Evolutionary conservation across 1,140 invertebrate species (phyloP).

Genomic region (Brachionus plicatilis): DNA sequence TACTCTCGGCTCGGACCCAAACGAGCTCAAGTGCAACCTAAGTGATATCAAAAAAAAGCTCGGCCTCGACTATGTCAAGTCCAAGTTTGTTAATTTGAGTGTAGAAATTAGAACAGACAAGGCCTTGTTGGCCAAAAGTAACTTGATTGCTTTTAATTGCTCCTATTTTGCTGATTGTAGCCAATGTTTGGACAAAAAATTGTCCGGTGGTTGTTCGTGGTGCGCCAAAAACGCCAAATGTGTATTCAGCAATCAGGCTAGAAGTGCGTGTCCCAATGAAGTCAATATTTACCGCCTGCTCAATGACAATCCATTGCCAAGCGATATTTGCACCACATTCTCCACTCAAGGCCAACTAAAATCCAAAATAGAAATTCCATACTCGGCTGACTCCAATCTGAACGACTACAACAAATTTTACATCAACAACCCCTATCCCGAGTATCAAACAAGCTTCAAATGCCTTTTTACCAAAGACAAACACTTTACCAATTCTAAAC

Average conservation of each 20-base stretch:
- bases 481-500: neutral
- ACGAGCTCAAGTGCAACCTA: neutral
- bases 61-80: neutral
- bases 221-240: constrained; percentile 26
- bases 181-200: neutral
- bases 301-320: neutral
- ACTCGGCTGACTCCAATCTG: neutral
- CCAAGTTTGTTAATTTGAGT: constrained; percentile 9
- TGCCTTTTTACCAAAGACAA: neutral
- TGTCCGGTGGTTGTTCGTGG: constrained; percentile 19
- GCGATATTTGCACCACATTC: neutral
- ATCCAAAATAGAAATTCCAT: constrained; percentile 27
- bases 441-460: constrained; percentile 1
- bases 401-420: neutral
- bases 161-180: constrained; percentile 25
- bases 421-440: constrained; percentile 2
- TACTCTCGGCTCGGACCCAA: neutral
- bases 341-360: neutral
- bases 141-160: constrained; percentile 19
- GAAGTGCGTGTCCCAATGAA: neutral
- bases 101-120: neutral
- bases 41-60: neutral
- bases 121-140: neutral
- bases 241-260: neutral
- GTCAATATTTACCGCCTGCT: neutral